phyloP scores from a whole-genome alignment of 35 echinoderm and acorn worm species.

The Lytechinus pictus region DNA sequence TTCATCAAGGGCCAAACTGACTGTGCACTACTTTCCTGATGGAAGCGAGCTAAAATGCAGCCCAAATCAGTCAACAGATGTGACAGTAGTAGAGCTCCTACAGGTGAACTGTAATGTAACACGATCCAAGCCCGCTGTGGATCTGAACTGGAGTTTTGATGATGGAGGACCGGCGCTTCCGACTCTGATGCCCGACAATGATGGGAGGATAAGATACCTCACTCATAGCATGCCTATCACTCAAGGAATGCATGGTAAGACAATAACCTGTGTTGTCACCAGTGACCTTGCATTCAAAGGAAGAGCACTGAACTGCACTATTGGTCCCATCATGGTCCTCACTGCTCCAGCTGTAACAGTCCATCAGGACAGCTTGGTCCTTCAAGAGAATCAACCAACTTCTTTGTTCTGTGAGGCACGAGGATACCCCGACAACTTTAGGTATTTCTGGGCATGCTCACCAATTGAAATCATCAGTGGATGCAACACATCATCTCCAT shows the following conservation, averaged over 20 bases:
- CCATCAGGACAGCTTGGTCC: neutral
- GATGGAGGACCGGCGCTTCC: neutral
- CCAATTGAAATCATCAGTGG: neutral
- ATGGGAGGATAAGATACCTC: neutral
- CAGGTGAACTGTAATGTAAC: slow-evolving; percentile 20
- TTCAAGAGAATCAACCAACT: neutral
- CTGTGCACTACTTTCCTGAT: slow-evolving; percentile 22
- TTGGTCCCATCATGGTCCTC: slow-evolving; percentile 1
- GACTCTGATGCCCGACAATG: neutral
- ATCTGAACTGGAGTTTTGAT: slow-evolving; percentile 22
- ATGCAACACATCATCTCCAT: neutral
- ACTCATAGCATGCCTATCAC: neutral
- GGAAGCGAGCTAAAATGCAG: neutral
- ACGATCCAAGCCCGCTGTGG: slow-evolving; percentile 9
- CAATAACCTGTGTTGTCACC: slow-evolving; percentile 1
- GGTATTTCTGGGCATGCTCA: neutral
- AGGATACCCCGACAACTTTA: neutral
- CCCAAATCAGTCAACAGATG: neutral
- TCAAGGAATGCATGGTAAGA: neutral
- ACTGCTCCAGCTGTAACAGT: neutral
- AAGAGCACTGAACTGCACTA: neutral
- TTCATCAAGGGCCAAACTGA: neutral
- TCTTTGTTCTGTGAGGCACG: neutral
- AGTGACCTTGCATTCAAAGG: slow-evolving; percentile 5
- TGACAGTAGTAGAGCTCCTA: neutral